phyloP scores from a whole-genome alignment of 2,797 vertebrate genomes.

The Enteromius argenteus region DNA sequence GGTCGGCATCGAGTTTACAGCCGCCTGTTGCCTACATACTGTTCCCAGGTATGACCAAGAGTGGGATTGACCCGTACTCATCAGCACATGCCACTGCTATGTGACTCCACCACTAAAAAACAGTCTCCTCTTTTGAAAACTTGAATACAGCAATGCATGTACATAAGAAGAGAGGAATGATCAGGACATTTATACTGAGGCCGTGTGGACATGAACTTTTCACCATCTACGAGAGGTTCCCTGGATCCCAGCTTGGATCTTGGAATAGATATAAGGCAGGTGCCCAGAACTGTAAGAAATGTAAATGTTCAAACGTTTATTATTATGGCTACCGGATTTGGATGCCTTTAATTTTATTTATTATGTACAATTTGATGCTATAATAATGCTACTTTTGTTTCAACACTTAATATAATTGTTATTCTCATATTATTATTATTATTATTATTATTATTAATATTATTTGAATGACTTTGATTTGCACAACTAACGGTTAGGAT shows the following conservation, averaged over 20 bases:
- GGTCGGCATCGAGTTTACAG: slow-evolving; percentile 97
- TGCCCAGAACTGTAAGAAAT: slow-evolving; percentile 88
- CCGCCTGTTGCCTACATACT: slow-evolving; percentile 99
- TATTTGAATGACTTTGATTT: slow-evolving; percentile 79
- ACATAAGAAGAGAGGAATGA: slow-evolving; percentile 78
- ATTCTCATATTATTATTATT: slow-evolving; percentile 69
- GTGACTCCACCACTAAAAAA: slow-evolving; percentile 79
- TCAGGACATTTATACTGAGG: slow-evolving; percentile 66
- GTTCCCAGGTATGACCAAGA: slow-evolving; percentile 99
- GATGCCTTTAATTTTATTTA: slow-evolving; percentile 92
- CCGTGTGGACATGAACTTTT: slow-evolving; percentile 77
- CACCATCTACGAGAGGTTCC: slow-evolving; percentile 74
- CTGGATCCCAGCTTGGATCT: slow-evolving; percentile 72
- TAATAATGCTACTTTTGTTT: slow-evolving; percentile 71
- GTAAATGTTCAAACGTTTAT: slow-evolving; percentile 91
- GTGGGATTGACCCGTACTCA: slow-evolving; percentile 96
- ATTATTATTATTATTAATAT: slow-evolving; percentile 74
- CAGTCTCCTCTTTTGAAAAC: slow-evolving; percentile 74
- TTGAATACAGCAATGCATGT: slow-evolving; percentile 87
- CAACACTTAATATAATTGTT: slow-evolving; percentile 72
- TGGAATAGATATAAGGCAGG: slow-evolving; percentile 77
- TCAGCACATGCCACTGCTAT: slow-evolving; percentile 96
- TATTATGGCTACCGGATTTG: slow-evolving; percentile 79
- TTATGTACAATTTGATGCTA: slow-evolving; percentile 88
- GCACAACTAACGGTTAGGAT: slow-evolving; percentile 79